Percentiles rank a stretch among this genome's conserved stretches.
phyloP scores from a whole-genome alignment of 92 coral and sea anemone genomes.

The Heliopora coerulea region DNA sequence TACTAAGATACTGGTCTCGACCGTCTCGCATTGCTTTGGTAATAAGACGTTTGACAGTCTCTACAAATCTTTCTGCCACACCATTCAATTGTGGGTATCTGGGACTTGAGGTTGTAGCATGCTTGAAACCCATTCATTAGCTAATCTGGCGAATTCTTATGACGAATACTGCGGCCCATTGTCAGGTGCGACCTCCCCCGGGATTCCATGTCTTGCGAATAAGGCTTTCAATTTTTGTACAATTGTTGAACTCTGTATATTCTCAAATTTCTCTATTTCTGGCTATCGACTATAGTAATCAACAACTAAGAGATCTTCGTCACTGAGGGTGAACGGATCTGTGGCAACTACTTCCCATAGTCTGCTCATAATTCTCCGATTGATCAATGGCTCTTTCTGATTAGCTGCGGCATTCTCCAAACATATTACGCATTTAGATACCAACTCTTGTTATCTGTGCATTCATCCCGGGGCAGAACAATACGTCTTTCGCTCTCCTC shows the following conservation, averaged over 20 bases:
- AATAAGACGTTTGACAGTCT: slow-evolving; percentile 33
- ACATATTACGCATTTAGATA: slow-evolving; percentile 14
- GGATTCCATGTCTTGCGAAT: slow-evolving; percentile 23
- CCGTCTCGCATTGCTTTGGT: slow-evolving; percentile 26
- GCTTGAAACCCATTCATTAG: slow-evolving; percentile 32
- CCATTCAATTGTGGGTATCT: slow-evolving; percentile 44
- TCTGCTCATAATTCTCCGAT: neutral
- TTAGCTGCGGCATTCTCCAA: neutral
- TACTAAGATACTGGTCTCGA: slow-evolving; percentile 29
- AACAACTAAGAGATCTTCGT: neutral
- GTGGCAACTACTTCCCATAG: neutral
- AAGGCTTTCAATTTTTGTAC: slow-evolving; percentile 1
- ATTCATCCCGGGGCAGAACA: slow-evolving; percentile 30
- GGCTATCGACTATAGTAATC: slow-evolving; percentile 19
- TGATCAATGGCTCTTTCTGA: neutral
- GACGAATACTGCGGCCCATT: slow-evolving; percentile 26
- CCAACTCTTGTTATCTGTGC: slow-evolving; percentile 12
- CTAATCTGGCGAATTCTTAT: slow-evolving; percentile 27
- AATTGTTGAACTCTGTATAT: slow-evolving; percentile 4
- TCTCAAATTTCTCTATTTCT: slow-evolving; percentile 12
- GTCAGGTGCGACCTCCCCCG: slow-evolving; percentile 11
- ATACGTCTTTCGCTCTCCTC: slow-evolving; percentile 17
- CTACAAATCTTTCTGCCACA: slow-evolving; percentile 37
- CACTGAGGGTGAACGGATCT: neutral
- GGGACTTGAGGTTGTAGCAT: slow-evolving; percentile 17